phyloP scores from a whole-genome alignment of 2,888 invertebrate genomes.

The Drosophila emarginata region DNA sequence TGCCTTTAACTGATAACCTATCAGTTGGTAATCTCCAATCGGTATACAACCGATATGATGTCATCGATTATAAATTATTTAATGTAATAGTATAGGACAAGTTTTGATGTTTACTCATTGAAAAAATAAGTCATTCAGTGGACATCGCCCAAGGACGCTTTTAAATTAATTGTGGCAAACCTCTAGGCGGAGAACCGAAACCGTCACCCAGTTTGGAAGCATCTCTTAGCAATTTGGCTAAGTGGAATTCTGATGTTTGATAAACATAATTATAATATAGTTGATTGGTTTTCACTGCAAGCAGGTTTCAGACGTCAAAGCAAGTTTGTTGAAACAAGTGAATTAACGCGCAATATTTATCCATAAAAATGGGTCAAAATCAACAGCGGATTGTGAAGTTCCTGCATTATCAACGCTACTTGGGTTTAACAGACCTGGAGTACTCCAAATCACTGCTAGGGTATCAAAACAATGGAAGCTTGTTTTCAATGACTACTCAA shows the following conservation, averaged over 20 bases:
- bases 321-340: conserved; percentile 1
- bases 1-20: conserved; percentile 1
- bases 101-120: background rate
- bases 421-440: conserved; percentile 48
- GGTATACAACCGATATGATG: background rate
- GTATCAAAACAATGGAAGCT: conserved; percentile 30
- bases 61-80: background rate
- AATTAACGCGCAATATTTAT: conserved; percentile 5
- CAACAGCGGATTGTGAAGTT: conserved; percentile 24
- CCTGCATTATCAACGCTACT: conserved; percentile 50
- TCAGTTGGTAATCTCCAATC: background rate
- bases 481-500: conserved; percentile 1
- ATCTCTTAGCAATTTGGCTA: background rate
- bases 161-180: background rate
- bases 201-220: background rate
- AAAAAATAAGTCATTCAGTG: background rate
- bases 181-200: background rate
- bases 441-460: background rate
- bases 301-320: background rate
- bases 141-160: background rate
- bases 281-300: background rate
- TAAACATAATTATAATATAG: background rate
- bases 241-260: background rate
- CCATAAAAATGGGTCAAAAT: background rate
- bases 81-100: background rate